Percentiles rank a stretch among this genome's conserved stretches.
Evolutionary conservation across 1,140 invertebrate genomes (phyloP).

Genomic region (Nephila pilipes): DNA sequence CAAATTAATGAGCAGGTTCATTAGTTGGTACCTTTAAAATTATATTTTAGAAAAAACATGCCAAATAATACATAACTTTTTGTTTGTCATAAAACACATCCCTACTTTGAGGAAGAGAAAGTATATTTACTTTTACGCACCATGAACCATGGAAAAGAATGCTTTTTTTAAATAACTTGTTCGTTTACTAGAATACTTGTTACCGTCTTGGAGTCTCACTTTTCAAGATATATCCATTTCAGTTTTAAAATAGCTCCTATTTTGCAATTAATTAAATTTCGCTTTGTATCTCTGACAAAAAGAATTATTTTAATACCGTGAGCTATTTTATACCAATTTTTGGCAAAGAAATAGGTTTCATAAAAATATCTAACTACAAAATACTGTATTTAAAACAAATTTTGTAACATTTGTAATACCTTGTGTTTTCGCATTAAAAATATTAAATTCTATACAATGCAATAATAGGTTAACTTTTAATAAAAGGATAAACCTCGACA

Average conservation of each 20-base stretch:
- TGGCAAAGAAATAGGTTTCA: no score
- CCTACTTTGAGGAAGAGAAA: neutral
- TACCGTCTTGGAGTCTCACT: neutral
- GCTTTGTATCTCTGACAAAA: no score
- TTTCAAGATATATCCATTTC: neutral
- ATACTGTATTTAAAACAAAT: no score
- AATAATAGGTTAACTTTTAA: no score
- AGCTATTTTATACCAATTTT: no score
- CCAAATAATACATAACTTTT: neutral
- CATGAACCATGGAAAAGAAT: neutral
- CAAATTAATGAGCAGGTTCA: neutral
- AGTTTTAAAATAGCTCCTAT: neutral
- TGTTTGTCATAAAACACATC: neutral
- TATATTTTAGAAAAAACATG: neutral
- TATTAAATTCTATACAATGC: no score
- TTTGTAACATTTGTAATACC: no score
- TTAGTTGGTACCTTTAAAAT: neutral
- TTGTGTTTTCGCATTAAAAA: no score
- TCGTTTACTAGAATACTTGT: neutral
- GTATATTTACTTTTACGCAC: neutral
- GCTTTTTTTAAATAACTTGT: neutral
- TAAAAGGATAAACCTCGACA: no score
- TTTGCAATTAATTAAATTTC: no score
- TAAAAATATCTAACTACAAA: no score
- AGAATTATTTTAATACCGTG: no score